phyloP scores from a whole-genome alignment of 2,113 vertebrate species.

The Sphaerodactylus townsendi region DNA sequence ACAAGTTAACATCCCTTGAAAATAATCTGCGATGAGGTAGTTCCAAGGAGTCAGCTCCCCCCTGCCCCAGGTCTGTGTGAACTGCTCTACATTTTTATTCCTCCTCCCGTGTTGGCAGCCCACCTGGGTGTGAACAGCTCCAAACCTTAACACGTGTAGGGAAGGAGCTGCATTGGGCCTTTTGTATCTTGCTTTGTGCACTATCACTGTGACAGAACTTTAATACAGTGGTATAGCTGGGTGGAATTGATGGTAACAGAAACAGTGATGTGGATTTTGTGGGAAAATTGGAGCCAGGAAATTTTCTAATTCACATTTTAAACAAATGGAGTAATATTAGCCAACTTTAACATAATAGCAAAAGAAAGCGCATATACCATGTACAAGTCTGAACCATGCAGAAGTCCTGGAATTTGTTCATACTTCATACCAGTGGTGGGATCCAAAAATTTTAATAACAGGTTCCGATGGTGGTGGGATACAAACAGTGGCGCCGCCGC shows the following conservation, averaged over 20 bases:
- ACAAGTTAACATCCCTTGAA: background rate
- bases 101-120: background rate
- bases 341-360: no score
- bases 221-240: background rate
- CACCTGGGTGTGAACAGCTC: background rate
- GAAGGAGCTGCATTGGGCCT: background rate
- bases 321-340: no score
- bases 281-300: no score
- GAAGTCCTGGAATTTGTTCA: no score
- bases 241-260: background rate
- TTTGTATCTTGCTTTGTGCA: background rate
- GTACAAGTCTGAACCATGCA: no score
- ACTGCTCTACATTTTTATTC: background rate
- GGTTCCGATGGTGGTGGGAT: no score
- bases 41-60: background rate
- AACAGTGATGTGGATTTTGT: no score
- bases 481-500: no score
- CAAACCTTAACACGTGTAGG: background rate
- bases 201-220: background rate
- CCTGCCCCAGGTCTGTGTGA: background rate
- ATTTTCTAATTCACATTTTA: no score
- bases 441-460: no score
- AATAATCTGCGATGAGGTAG: background rate
- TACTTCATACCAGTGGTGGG: no score
- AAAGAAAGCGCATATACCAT: no score